Evolutionary conservation across 2,113 vertebrate species (phyloP), one percentile per base, ranked within the genome.

Genomic region (Sciurus niger): DNA sequence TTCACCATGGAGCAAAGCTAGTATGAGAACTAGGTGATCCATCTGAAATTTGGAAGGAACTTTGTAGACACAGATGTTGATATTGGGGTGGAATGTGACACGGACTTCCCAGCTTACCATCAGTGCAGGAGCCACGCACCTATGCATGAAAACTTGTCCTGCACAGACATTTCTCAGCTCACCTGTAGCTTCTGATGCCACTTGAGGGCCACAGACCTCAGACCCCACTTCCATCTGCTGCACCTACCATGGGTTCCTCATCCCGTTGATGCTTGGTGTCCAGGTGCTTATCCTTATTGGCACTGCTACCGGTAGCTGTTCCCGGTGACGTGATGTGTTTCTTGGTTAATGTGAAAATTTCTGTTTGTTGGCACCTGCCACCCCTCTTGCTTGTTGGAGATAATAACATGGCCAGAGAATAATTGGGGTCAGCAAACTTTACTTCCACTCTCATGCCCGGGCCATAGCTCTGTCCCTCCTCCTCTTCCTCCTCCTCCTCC

Each of bases 81-180:
- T 8, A 16, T 0, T 43, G 37, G 53, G 70, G 3, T 6, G 30
- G 51, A 24, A 4, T 0, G 24, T 16, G 32, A 8, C 2, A 0
- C 48, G 24, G 32, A 10, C 58, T 7, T n/a, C 37, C 4, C 72
- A 67, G 30, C 16, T 74, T n/a, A 13, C 30, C 0, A 3, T 30
- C 6, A 72, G 28, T 8, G 1, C 32, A 32, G 60, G 48, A 46
- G 12, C 24, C 78, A 43, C 30, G 4, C 8, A 12, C 46, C 17
- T 6, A 14, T 4, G 22, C 11, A 3, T 2, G 37, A 16, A 43
- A 11, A 51, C n/a, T 48, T 2, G 0, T 9, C 53, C 2, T 13
- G 2, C 17, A 7, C 2, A 51, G 48, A n/a, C 28, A 14, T 1
- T 30, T 5, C 40, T 25, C 58, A n/a, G 28, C 6, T 60, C 34